phyloP scores from a whole-genome alignment of 1,140 invertebrate species.

The Eriocheir sinensis region DNA sequence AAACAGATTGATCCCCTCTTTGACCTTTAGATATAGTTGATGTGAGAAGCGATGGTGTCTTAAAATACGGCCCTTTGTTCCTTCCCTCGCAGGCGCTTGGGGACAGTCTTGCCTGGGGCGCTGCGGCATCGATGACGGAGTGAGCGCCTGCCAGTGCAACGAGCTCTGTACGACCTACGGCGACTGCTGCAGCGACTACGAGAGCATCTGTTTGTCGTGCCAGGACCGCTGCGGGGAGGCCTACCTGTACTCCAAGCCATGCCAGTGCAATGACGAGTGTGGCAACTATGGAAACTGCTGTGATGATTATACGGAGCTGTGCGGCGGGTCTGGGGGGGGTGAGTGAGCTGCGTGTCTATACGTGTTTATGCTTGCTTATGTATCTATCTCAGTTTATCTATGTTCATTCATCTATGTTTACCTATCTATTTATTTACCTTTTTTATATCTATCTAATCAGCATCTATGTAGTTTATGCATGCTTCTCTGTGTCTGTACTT shows the following conservation, averaged over 20 bases:
- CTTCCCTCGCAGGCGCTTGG: background rate
- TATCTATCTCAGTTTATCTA: conserved; percentile 36
- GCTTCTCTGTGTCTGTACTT: too few species aligned
- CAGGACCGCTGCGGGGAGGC: conserved; percentile 65
- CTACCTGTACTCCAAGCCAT: conserved; percentile 59
- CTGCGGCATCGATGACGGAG: conserved; percentile 47
- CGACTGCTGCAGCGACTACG: conserved; percentile 72
- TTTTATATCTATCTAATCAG: too few species aligned
- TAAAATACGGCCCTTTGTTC: too few species aligned
- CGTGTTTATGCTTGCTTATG: conserved; percentile 44
- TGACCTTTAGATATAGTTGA: background rate
- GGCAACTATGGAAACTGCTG: conserved; percentile 60
- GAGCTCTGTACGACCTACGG: conserved; percentile 34
- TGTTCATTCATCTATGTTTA: conserved; percentile 12
- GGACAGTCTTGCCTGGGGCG: conserved; percentile 59
- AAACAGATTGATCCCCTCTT: background rate
- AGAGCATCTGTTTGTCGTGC: conserved; percentile 60
- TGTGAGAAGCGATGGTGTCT: background rate
- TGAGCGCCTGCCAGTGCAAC: conserved; percentile 68
- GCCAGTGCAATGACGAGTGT: conserved; percentile 74
- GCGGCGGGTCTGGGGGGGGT: conserved; percentile 17
- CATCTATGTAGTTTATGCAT: too few species aligned
- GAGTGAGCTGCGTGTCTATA: conserved; percentile 30
- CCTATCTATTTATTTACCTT: conserved; percentile 43
- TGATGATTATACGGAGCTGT: conserved; percentile 42